Percentiles rank a stretch among this genome's conserved stretches.
Evolutionary conservation across 2,797 vertebrate genomes (phyloP).

Genomic region (Gymnocypris eckloni): DNA sequence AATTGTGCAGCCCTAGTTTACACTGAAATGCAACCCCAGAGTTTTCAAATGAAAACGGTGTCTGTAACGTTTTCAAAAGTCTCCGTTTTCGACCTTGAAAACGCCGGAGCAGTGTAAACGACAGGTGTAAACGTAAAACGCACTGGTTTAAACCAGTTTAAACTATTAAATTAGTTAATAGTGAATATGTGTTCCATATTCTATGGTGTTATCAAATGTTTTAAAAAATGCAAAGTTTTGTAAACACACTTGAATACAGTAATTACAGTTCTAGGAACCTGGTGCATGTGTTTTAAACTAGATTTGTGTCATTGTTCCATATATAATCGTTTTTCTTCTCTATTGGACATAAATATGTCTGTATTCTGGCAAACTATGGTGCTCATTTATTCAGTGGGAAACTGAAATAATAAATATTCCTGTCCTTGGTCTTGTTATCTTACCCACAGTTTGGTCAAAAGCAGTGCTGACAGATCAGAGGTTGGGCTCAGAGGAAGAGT

Average conservation of each 20-base stretch:
- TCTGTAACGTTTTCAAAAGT: too few relatives aligned
- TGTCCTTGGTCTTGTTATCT: slow-evolving; percentile 48
- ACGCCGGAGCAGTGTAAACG: too few relatives aligned
- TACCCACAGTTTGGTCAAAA: slow-evolving; percentile 50
- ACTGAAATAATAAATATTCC: slow-evolving; percentile 18
- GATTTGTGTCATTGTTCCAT: neutral
- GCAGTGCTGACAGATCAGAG: slow-evolving; percentile 48
- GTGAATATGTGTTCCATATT: neutral
- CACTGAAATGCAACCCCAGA: too few relatives aligned
- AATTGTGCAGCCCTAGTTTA: too few relatives aligned
- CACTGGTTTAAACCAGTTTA: too few relatives aligned
- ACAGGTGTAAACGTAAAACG: too few relatives aligned
- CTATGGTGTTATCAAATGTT: neutral
- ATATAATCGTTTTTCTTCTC: neutral
- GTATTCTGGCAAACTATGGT: slow-evolving; percentile 6
- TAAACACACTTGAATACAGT: neutral
- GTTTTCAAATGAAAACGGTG: too few relatives aligned
- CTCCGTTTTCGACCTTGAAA: too few relatives aligned
- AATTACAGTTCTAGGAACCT: neutral
- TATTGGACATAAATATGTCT: slow-evolving; percentile 12
- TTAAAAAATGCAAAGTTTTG: neutral
- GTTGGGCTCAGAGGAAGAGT: slow-evolving; percentile 42
- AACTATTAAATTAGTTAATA: neutral
- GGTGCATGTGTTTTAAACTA: neutral
- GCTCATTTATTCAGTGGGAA: slow-evolving; percentile 18